phyloP scores from a whole-genome alignment of 2,888 invertebrate genomes.

The Sipunculus nudus region DNA sequence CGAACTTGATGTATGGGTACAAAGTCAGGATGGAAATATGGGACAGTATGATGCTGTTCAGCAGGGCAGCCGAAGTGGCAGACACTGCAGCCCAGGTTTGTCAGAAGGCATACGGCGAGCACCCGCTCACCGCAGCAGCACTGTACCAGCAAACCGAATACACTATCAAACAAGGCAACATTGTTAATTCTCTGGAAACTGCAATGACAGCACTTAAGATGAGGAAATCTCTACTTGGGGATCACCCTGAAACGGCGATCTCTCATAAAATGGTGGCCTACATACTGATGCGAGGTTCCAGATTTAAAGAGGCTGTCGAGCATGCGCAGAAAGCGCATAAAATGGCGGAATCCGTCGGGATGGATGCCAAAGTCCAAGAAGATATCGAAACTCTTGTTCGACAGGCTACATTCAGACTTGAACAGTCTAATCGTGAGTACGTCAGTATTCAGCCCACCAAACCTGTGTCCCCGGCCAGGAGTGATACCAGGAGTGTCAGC shows the following conservation, averaged over 20 bases:
- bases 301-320: conserved; percentile 28
- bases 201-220: conserved; percentile 24
- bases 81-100: conserved; percentile 30
- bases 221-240: conserved; percentile 28
- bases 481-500: no score
- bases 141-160: conserved; percentile 20
- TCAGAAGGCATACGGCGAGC: conserved; percentile 26
- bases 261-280: conserved; percentile 32
- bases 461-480: no score
- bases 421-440: no score
- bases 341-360: no score
- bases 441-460: no score
- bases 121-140: conserved; percentile 32
- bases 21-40: conserved; percentile 32
- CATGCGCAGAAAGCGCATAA: conserved; percentile 32
- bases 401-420: no score
- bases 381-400: no score
- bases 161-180: conserved; percentile 30
- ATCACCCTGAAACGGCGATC: conserved; percentile 31
- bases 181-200: conserved; percentile 23
- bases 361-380: no score
- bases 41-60: conserved; percentile 32
- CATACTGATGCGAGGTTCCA: conserved; percentile 34
- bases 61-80: conserved; percentile 25
- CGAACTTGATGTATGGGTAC: conserved; percentile 25